Base-by-base conservation (phyloP, 2,888 invertebrate species). In the Gandaritis pyraliata region DNA sequence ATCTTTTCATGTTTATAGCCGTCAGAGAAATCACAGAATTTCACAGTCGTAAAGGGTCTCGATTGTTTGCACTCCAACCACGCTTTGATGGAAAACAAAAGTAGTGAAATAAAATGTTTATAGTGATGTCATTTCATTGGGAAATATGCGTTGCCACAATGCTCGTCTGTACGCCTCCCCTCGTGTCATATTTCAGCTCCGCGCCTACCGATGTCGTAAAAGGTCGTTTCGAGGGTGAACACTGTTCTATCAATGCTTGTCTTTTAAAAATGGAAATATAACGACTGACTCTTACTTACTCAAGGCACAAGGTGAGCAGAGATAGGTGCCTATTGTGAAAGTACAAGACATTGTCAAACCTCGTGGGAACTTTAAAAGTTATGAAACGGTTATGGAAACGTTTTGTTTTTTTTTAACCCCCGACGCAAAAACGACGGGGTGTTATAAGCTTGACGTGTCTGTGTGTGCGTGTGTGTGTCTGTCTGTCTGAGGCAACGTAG, bases 71-170 rank as follows among this genome's bases (percentile, higher is more conserved):
- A 54, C 57, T 69, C 60, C 46, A 78, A 78, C 78, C 75, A 72
- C 72, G 70, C 80, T 83, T 83, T 83, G 81, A 82, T 82, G 78
- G 83, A 84, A 43, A 87, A 87, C 84, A 87, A 85, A 82, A 85
- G 82, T 80, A 78, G 81, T 81, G 80, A 78, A 78, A 81, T 86
- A 83, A 87, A 88, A 87, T 83, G 84, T 87, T 87, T 88, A 88
- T 86, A 87, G 72, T 64, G 73, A 71, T 77, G 72, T 72, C 76
- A 75, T 74, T 71, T 72, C 61, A 74, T 72, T 70, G 64, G 66
- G 63, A 73, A 72, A 72, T 71, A 69, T 72, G 57, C 59, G 65
- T 29, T 55, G 71, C 77, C 80, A 74, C 81, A 80, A 78, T 75
- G 69, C 68, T 61, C 65, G 73, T 71, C 73, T 78, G 72, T 23